A percentile compares a stretch with the other conserved stretches of the same genome.
Conservation (phyloP, 1,140 invertebrate genomes). For the Spodoptera frugiperda region DNA sequence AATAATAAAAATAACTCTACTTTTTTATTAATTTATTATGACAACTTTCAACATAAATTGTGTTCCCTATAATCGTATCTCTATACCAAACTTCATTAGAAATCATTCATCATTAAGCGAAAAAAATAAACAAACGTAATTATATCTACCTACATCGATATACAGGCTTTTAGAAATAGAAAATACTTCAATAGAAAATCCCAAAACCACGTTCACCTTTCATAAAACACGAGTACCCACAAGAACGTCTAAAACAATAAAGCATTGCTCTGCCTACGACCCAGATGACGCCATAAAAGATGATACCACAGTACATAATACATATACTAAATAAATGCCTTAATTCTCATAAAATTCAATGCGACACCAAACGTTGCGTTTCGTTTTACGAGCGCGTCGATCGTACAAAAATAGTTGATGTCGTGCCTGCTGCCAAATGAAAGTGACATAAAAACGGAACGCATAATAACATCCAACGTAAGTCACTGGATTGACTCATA, state of each 20-base stretch:
- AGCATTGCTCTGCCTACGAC: constrained; percentile 30
- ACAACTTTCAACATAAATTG: too few relatives aligned
- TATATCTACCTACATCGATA: too few relatives aligned
- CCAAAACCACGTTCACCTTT: not conserved
- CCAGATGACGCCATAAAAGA: constrained; percentile 47
- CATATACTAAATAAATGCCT: constrained; percentile 48
- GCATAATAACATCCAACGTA: constrained; percentile 74
- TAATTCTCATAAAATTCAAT: constrained; percentile 78
- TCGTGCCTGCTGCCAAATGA: constrained; percentile 70
- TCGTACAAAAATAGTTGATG: constrained; percentile 76
- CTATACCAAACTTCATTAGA: too few relatives aligned
- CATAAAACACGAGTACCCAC: not conserved
- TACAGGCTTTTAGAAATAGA: too few relatives aligned
- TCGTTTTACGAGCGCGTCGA: constrained; percentile 72
- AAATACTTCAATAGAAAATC: too few relatives aligned
- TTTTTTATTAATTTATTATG: too few relatives aligned
- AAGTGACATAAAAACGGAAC: constrained; percentile 73
- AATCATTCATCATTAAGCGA: too few relatives aligned
- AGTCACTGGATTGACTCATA: constrained; percentile 72
- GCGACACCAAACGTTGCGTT: constrained; percentile 68
- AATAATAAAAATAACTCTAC: too few relatives aligned
- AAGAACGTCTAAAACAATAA: not conserved
- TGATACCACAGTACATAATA: constrained; percentile 14
- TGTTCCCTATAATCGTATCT: too few relatives aligned
- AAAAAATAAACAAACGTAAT: too few relatives aligned